These are phyloP conservation scores for Silurus lanzhouensis DNA, from an alignment of 2,797 vertebrate species.

Conservation along the genomic window DNA sequence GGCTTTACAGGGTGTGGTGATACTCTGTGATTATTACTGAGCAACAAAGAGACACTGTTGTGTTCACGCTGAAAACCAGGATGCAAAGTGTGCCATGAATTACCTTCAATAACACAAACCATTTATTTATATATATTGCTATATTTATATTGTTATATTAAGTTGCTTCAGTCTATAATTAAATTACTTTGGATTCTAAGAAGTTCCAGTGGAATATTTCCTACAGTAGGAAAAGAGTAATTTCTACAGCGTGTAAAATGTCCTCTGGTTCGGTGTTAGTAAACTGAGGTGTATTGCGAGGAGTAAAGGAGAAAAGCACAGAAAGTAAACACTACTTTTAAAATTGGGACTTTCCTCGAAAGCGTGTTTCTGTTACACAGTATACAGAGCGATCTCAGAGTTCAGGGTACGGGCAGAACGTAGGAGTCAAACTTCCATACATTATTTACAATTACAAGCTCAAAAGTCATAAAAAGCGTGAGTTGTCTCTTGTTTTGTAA, in stretches of 20 bases:
- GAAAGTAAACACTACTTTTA: constrained; percentile 19
- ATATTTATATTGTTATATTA: too few relatives aligned
- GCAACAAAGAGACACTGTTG: constrained; percentile 35
- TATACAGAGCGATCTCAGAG: constrained; percentile 1
- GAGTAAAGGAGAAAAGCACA: not conserved
- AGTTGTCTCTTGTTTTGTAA: constrained; percentile 1
- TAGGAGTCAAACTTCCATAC: not conserved
- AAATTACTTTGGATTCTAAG: not conserved
- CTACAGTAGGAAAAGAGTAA: not conserved
- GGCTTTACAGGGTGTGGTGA: constrained; percentile 48
- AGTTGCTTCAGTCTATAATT: not conserved
- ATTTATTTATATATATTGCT: too few relatives aligned
- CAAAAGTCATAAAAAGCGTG: constrained; percentile 20
- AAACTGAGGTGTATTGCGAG: not conserved
- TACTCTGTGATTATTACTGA: constrained; percentile 40
- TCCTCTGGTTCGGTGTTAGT: constrained; percentile 1
- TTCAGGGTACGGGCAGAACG: not conserved
- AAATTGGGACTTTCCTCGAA: constrained; percentile 15
- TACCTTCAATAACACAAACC: not conserved
- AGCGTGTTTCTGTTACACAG: constrained; percentile 10
- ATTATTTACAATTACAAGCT: constrained; percentile 29
- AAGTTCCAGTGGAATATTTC: not conserved
- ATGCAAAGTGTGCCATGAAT: not conserved
- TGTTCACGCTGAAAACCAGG: constrained; percentile 22
- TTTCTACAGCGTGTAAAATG: not conserved